phyloP scores from a whole-genome alignment of 2,797 vertebrate genomes.

The Lithobates pipiens region DNA sequence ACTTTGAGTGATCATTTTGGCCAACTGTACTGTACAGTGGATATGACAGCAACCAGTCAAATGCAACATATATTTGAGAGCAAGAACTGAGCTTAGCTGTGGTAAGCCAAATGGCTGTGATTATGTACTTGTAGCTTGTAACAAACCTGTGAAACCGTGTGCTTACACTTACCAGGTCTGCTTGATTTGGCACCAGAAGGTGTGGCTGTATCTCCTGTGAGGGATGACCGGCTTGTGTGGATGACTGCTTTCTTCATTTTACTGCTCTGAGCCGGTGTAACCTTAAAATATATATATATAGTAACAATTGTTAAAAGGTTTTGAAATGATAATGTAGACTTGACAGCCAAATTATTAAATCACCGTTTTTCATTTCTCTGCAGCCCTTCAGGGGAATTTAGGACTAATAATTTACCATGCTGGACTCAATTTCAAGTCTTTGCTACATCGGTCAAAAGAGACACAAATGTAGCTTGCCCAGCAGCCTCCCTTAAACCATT shows the following conservation, averaged over 20 bases:
- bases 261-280: constrained; percentile 81
- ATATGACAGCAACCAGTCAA: no score
- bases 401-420: not conserved
- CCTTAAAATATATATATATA: constrained; percentile 71
- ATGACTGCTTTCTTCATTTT: constrained; percentile 92
- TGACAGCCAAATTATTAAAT: not conserved
- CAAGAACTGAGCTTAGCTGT: no score
- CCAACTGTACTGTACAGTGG: no score
- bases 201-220: constrained; percentile 88
- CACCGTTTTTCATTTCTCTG: not conserved
- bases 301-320: not conserved
- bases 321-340: not conserved
- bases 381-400: not conserved
- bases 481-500: not conserved
- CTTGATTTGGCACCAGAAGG: constrained; percentile 84
- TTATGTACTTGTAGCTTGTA: no score
- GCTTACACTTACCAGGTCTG: constrained; percentile 80
- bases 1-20: no score
- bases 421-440: not conserved
- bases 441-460: not conserved
- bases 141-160: no score
- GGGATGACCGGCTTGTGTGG: constrained; percentile 94
- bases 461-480: not conserved
- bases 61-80: no score
- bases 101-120: no score